Evolutionary conservation across 2,888 invertebrate species (phyloP), one percentile per base, ranked within the genome.

Genomic region (Tipula unca): DNA sequence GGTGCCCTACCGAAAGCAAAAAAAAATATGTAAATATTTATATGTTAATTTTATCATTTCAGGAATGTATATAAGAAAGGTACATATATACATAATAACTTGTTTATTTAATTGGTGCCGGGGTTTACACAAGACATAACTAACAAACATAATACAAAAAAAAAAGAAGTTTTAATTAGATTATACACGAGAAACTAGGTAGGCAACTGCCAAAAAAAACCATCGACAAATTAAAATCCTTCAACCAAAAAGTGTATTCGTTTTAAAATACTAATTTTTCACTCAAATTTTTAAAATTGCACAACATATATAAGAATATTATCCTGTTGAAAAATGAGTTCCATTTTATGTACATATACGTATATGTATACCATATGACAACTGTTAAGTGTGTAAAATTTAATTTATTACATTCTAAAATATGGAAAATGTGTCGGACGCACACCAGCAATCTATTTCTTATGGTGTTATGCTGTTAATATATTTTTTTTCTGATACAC

Each of bases 371-470:
- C 69, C 48, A 54, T 69, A 69, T 69, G 69, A 69, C 69, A 69
- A 69, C 25, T 69, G 69, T 69, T 69, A 69, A 69, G 69, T 69
- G 69, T 69, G 69, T 69, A 69, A 69, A 69, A 69, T 69, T 69
- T 69, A 69, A 69, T 69, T 69, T 69, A 69, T 69, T 69, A 69
- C 69, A 25, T 69, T 69, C 25, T 69, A 69, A 69, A 20, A 69
- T 25, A 69, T 69, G 69, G 69, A 69, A 69, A 69, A 69, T 69
- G 69, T 69, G 69, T 69, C 69, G 69, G 69, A 69, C 69, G 69
- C 69, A 69, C 69, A 69, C 69, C 69, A 69, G 69, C 69, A 69
- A 69, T 69, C 69, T 69, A 69, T 69, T 69, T 69, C 69, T 69
- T 20, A 69, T 69, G 10, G 8, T 20, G 10, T 20, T 20, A 8